Base-by-base conservation (phyloP, 2,888 invertebrate species). In the Sceliomorpha sp. region DNA sequence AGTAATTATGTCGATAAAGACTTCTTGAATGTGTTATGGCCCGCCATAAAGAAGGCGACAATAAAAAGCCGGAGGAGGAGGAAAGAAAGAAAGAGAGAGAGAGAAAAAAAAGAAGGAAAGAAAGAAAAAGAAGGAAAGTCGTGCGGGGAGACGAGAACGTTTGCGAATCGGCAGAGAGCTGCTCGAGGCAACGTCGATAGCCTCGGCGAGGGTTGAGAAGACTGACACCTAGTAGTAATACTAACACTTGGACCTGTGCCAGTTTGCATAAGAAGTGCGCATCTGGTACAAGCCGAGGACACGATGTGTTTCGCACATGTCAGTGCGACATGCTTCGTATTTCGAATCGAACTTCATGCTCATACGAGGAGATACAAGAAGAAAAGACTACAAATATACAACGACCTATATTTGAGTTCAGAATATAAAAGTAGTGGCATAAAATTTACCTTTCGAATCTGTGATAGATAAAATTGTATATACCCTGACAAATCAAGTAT, bases 211-310 rank as follows among this genome's bases (percentile, higher is more conserved):
- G 67, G 74, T 75, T 80, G 80, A 81, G 81, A 79, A 78, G 81
- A 82, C 76, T 84, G 84, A 83, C 85, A 86, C 81, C 78, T 84
- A 81, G 82, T 84, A 80, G 82, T 73, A 76, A 84, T 84, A 82
- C 80, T 75, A 63, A 72, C 75, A 78, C 78, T 85, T 84, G 86
- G 84, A 80, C 72, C 73, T 59, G 47, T 70, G 84, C 84, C 85
- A 86, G 84, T 83, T 84, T 85, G 81, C 84, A 83, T 84, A 85
- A 86, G 85, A 85, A 86, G 74, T 80, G 77, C 79, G 78, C 79
- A 84, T 81, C 77, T 80, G 73, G 75, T 68, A 76, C 75, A 77
- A 76, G 72, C 72, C 72, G 73, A 72, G 67, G 64, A 73, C 70
- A 75, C 72, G 45, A 48, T 55, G 48, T 60, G 47, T 48, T 59